Evolutionary conservation across 1,140 invertebrate genomes (phyloP).

Genomic region (Camponotus pennsylvanicus): DNA sequence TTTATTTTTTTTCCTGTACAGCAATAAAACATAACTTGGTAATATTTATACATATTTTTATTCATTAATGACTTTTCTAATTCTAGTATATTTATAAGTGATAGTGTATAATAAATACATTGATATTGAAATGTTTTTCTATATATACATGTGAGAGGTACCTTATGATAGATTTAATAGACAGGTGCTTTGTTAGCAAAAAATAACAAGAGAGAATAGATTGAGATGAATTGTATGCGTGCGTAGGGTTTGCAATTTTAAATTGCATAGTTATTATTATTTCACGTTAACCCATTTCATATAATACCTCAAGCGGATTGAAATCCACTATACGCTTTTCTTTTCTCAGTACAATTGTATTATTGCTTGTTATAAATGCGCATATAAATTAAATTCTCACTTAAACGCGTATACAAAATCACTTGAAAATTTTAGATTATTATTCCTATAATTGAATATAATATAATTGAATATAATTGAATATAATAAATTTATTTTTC

Average conservation of each 20-base stretch:
- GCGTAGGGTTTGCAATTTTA: slow-evolving; percentile 14
- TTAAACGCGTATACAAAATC: background rate
- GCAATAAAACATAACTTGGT: too few relatives aligned
- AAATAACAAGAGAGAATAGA: slow-evolving; percentile 13
- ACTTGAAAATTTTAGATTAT: slow-evolving; percentile 37
- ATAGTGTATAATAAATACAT: background rate
- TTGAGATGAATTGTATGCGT: background rate
- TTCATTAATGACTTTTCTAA: too few relatives aligned
- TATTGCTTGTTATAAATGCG: background rate
- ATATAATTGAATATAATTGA: background rate
- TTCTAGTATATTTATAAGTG: too few relatives aligned
- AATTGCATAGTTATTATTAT: slow-evolving; percentile 34
- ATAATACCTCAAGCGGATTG: background rate
- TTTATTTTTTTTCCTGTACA: too few relatives aligned
- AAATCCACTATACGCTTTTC: background rate
- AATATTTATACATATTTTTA: too few relatives aligned
- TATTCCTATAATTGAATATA: background rate
- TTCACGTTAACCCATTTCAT: slow-evolving; percentile 1
- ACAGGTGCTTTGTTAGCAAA: slow-evolving; percentile 7
- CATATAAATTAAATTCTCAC: background rate
- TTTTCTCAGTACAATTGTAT: background rate
- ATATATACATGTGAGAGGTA: background rate
- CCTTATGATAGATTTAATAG: slow-evolving; percentile 5
- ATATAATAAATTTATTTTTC: background rate
- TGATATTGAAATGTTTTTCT: background rate